A percentile compares a stretch with the other conserved stretches of the same genome.
These are phyloP conservation scores for Aleadryas rufinucha DNA, from an alignment of 2,113 vertebrate genomes.

Conservation along the genomic window DNA sequence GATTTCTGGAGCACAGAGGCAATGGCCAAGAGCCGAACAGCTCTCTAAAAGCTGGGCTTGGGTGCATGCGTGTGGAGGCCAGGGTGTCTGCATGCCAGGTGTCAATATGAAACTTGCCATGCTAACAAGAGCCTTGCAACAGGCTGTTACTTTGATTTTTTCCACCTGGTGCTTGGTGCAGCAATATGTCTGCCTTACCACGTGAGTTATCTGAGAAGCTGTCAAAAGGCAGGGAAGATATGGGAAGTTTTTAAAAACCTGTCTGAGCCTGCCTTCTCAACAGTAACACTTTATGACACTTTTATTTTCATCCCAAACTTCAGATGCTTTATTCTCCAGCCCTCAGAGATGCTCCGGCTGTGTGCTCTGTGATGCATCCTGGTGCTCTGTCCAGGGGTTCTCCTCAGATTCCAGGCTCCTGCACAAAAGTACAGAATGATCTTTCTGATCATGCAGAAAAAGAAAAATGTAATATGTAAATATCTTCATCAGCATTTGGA, in stretches of 20 bases:
- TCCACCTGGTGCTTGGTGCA: constrained; percentile 67
- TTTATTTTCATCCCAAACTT: constrained; percentile 64
- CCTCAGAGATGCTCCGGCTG: not conserved
- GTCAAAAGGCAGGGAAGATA: constrained; percentile 71
- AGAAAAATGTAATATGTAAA: not conserved
- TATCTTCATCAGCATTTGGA: not conserved
- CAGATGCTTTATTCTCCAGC: constrained; percentile 28
- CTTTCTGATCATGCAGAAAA: not conserved
- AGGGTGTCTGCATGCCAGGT: constrained; percentile 15
- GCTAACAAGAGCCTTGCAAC: constrained; percentile 35
- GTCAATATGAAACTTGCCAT: constrained; percentile 29
- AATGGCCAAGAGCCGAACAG: not conserved
- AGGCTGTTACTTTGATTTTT: constrained; percentile 63
- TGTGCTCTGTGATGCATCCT: not conserved
- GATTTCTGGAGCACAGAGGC: not conserved
- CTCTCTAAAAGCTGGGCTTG: not conserved
- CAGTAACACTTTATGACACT: constrained; percentile 66
- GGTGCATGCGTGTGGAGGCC: not conserved
- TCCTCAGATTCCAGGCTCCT: not conserved
- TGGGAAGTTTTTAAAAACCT: constrained; percentile 68
- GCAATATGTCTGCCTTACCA: constrained; percentile 56
- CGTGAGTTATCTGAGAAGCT: constrained; percentile 75
- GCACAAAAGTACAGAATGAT: not conserved
- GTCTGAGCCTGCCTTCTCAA: constrained; percentile 60
- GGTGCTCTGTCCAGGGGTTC: not conserved